A percentile compares a stretch with the other conserved stretches of the same genome.
These are phyloP conservation scores for Phyto melanocephala DNA, from an alignment of 2,888 invertebrate species.

Conservation along the genomic window DNA sequence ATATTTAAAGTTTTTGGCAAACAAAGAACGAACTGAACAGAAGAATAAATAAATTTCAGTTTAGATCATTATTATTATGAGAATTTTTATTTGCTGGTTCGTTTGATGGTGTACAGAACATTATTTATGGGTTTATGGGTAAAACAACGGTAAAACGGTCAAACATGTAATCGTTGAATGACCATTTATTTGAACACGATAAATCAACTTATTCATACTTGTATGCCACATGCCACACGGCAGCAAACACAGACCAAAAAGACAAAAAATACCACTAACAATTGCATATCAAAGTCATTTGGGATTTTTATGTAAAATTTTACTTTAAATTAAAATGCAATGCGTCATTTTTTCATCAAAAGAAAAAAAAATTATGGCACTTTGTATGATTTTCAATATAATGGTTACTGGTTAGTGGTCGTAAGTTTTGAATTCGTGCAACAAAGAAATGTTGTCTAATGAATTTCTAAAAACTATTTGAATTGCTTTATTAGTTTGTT, in stretches of 20 bases:
- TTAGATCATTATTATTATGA: constrained; percentile 43
- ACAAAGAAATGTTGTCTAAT: not conserved
- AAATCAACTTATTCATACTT: constrained; percentile 26
- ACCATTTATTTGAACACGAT: constrained; percentile 26
- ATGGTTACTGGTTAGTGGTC: too few species aligned
- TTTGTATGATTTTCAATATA: not conserved
- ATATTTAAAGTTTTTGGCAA: not conserved
- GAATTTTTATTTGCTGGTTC: not conserved
- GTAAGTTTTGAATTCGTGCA: not conserved
- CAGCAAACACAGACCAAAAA: not conserved
- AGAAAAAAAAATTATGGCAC: constrained; percentile 30
- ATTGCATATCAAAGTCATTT: constrained; percentile 33
- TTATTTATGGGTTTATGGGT: constrained; percentile 76
- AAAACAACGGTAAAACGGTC: constrained; percentile 68
- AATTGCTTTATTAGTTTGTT: too few species aligned
- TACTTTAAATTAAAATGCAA: constrained; percentile 14
- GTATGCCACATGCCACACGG: constrained; percentile 36
- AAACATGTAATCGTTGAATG: constrained; percentile 5
- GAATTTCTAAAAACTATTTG: too few species aligned
- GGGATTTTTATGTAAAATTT: constrained; percentile 36
- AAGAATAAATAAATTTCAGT: constrained; percentile 26
- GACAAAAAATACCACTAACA: not conserved
- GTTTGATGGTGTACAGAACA: constrained; percentile 41
- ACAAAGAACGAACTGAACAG: not conserved
- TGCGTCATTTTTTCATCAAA: not conserved